Conservation (phyloP, 2,888 invertebrate species). For the Agrilus cyanescens region DNA sequence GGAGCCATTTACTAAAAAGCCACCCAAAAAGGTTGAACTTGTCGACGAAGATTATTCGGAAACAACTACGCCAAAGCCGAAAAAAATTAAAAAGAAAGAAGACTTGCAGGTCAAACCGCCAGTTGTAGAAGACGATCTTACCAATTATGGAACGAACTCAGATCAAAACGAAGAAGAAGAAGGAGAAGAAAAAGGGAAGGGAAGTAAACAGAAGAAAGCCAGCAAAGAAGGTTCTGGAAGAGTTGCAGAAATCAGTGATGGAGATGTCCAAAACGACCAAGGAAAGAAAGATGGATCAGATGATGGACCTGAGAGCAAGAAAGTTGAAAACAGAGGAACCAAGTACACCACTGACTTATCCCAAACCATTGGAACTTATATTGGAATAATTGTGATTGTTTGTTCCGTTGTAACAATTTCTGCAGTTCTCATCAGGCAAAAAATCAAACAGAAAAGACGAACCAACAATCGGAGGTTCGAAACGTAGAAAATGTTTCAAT, state of each 20-base stretch:
- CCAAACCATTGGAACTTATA: background rate
- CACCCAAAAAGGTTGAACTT: background rate
- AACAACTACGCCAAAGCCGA: constrained; percentile 1
- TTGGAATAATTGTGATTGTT: constrained; percentile 2
- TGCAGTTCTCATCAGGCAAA: constrained; percentile 9
- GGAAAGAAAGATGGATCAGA: too few relatives aligned
- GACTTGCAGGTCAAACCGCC: too few relatives aligned
- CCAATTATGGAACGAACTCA: too few relatives aligned
- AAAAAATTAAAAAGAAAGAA: background rate
- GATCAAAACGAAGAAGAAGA: too few relatives aligned
- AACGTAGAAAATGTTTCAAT: constrained; percentile 6
- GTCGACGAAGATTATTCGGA: background rate
- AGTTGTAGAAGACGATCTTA: too few relatives aligned
- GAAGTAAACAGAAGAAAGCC: too few relatives aligned
- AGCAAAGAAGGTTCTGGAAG: too few relatives aligned
- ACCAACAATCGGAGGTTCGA: constrained; percentile 17
- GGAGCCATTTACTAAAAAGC: constrained; percentile 10
- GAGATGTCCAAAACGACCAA: too few relatives aligned
- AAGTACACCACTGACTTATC: background rate
- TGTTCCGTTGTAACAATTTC: constrained; percentile 4
- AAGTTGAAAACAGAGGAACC: background rate
- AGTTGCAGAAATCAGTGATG: too few relatives aligned
- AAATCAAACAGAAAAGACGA: constrained; percentile 9
- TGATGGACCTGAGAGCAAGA: background rate
- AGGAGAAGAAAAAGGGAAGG: too few relatives aligned